Evolutionary conservation across 2,797 vertebrate species (phyloP), one percentile per base, ranked within the genome.

Genomic region (Etheostoma perlongum): DNA sequence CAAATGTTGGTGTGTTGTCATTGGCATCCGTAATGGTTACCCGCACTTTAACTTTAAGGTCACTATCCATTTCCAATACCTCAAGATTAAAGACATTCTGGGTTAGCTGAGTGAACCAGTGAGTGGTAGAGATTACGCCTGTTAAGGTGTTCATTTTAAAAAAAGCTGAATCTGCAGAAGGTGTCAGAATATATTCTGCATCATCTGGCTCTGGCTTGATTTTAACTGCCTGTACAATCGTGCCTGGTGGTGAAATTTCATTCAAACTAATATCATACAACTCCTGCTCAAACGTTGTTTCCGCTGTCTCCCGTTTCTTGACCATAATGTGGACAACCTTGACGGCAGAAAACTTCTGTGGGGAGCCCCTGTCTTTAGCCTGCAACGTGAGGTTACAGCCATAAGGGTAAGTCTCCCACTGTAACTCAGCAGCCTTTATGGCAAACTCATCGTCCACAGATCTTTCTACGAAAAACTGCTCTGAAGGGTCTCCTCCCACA

Each of bases 211-310:
- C 96, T 16, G 97, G 96, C 1, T 76, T 86, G 54, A 98, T 93
- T 84, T 96, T 97, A 74, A 98, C 94, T 44, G 95, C 90, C 4
- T 89, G 93, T 57, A 98, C 96, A 42, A 97, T 84, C 2, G 96
- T 96, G 44, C 97, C 97, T 33, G 98, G 97, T 80, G 98, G 98
- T 21, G 97, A 97, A 83, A 99, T 96, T 92, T 99, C 98, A 93
- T 93, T 98, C 52, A 99, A 89, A 5, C 85, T 92, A 70, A 97
- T 88, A 59, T 97, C 95, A 2, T 99, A 99, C 0, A 76, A 48
- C 47, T 97, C 96, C 42, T 93, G 94, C 87, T 97, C 97, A 93
- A 99, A 99, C n/a, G 81, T 93, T 8, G 93, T 5, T 2, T 95
- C 95, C 1, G 82, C 72, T 2, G 27, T 92, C 69, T 92, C 93